A percentile compares a stretch with the other conserved stretches of the same genome.
Evolutionary conservation across 2,113 vertebrate species (phyloP).

Genomic region (Centropristis striata): DNA sequence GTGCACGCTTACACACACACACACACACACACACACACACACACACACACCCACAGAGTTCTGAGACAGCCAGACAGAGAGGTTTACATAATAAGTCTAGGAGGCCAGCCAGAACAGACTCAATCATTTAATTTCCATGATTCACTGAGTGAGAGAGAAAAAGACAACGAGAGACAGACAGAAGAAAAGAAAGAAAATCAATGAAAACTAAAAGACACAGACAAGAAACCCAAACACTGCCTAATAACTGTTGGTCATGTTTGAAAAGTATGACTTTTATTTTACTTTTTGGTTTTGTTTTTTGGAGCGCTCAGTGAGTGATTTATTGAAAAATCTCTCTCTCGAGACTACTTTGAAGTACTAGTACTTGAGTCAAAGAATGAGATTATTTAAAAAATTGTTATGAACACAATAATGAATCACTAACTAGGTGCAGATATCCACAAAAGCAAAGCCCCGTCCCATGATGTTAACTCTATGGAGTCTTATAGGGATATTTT

Average conservation of each 20-base stretch:
- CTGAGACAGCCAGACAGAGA: conserved; percentile 68
- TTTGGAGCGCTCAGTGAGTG: background rate
- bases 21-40: too few relatives aligned
- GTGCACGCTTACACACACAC: background rate
- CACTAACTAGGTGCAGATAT: too few relatives aligned
- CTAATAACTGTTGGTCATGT: background rate
- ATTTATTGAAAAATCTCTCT: background rate
- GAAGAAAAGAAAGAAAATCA: conserved; percentile 16
- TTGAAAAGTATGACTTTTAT: background rate
- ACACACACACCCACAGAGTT: background rate
- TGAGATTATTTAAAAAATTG: too few relatives aligned
- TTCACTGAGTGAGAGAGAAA: conserved; percentile 58
- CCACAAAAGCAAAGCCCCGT: too few relatives aligned
- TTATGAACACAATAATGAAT: too few relatives aligned
- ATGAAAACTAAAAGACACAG: conserved; percentile 1
- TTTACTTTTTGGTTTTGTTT: background rate
- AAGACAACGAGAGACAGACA: background rate
- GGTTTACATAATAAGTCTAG: conserved; percentile 78
- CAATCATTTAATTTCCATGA: conserved; percentile 76
- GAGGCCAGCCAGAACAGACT: conserved; percentile 67
- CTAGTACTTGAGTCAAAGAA: background rate
- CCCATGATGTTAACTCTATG: too few relatives aligned
- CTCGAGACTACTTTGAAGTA: background rate
- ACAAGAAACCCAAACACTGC: background rate
- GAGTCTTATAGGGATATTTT: too few relatives aligned